Evolutionary conservation across 2,888 invertebrate species (phyloP), one percentile per base, ranked within the genome.

Genomic region (Platycnemis pennipes): DNA sequence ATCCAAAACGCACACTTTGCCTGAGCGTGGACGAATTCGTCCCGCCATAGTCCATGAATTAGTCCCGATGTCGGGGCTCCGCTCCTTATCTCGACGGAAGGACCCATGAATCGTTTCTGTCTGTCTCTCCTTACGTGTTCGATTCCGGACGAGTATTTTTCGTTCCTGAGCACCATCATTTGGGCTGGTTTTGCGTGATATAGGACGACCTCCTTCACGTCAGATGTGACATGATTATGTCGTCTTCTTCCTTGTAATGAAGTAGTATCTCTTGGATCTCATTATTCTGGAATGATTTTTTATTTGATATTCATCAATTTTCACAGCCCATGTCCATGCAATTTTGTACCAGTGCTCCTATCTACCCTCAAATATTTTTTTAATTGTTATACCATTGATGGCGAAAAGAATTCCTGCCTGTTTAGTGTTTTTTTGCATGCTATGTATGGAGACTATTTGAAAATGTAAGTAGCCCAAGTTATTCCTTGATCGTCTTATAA

Each of bases 1-100:
- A 91, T 91, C 63, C 44, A 42, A 31, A 42, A 53, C 44, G 63
- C 45, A 63, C 91, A n/a, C 91, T n/a, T 91, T 45, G 91, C 46
- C 53, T 46, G 13, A 37, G 56, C 8, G 89, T 46, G 42, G 31
- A 53, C 56, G 45, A 88, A 31, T n/a, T n/a, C n/a, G n/a, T n/a
- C n/a, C n/a, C n/a, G 49, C 11, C 49, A 2, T 42, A 56, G 37
- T 56, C 8, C 69, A 26, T 91, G 91, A 91, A 69, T 91, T 45
- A 69, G 56, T 26, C 11, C n/a, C 26, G 4, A 91, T 91, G 42
- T 91, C 4, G 63, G 63, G 63, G 31, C 31, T 37, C 26, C 37
- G 26, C 19, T 31, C 77, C 77, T 77, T 77, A 77, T 77, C 77
- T 37, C 31, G 8, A 31, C 77, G 31, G 77, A 8, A 49, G 37